phyloP scores from a whole-genome alignment of 2,797 vertebrate species.

The Simalia tracyae region DNA sequence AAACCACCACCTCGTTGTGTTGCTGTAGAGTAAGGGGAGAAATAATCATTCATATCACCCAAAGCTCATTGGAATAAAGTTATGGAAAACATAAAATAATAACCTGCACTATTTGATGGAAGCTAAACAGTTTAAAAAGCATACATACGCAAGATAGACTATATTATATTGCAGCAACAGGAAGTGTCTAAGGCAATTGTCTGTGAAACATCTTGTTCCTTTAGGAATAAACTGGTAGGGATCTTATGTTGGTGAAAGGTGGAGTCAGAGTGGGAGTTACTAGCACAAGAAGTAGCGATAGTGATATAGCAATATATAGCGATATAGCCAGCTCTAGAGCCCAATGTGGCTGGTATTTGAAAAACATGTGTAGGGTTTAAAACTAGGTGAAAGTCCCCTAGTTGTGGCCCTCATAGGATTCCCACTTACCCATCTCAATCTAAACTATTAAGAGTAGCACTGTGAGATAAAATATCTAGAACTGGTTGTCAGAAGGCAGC shows the following conservation, averaged over 20 bases:
- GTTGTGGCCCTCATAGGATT: not conserved
- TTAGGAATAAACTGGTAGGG: not conserved
- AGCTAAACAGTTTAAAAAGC: not conserved
- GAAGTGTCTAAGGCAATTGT: not conserved
- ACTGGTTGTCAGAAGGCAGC: constrained; percentile 37
- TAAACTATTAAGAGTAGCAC: not conserved
- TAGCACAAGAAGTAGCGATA: not conserved
- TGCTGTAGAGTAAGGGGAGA: not conserved
- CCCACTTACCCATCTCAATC: not conserved
- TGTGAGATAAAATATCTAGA: not conserved
- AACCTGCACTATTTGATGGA: not conserved
- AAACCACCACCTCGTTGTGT: not conserved
- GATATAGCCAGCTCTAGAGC: not conserved
- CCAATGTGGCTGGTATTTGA: not conserved
- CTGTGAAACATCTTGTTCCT: too few relatives aligned
- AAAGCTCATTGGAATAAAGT: not conserved
- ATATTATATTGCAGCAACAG: too few relatives aligned
- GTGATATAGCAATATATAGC: too few relatives aligned
- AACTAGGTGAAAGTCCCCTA: not conserved
- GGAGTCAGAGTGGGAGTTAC: not conserved
- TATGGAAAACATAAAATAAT: not conserved
- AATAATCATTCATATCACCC: not conserved
- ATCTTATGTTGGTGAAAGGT: not conserved
- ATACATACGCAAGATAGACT: not conserved
- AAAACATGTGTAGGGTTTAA: not conserved